A percentile compares a stretch with the other conserved stretches of the same genome.
Conservation (phyloP, 2,797 vertebrate genomes). For the Xenentodon cancila region DNA sequence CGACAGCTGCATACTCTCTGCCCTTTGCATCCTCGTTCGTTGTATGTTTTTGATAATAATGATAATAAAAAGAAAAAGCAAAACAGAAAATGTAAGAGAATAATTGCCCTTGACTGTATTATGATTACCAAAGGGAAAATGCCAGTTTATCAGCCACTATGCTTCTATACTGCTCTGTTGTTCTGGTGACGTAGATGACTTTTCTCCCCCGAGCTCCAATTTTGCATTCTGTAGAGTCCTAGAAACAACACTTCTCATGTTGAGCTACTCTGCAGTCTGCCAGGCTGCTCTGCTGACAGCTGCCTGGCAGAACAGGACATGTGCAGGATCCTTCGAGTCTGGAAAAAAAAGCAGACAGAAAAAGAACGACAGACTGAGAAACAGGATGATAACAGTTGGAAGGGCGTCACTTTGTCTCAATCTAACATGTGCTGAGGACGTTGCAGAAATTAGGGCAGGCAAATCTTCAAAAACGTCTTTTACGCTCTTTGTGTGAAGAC, state of each 20-base stretch:
- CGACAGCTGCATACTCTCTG: slow-evolving; percentile 2
- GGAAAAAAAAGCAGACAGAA: slow-evolving; percentile 19
- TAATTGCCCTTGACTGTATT: not conserved
- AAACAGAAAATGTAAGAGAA: not conserved
- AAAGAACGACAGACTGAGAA: not conserved
- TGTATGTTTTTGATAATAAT: slow-evolving; percentile 12
- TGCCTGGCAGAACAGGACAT: slow-evolving; percentile 38
- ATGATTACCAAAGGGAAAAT: slow-evolving; percentile 2
- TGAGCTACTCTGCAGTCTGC: slow-evolving; percentile 43
- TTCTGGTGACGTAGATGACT: slow-evolving; percentile 11
- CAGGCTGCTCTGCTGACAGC: slow-evolving; percentile 62
- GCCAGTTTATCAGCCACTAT: slow-evolving; percentile 49
- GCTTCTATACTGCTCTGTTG: slow-evolving; percentile 20
- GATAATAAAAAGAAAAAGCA: slow-evolving; percentile 3
- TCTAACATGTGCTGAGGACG: slow-evolving; percentile 42
- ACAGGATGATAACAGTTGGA: slow-evolving; percentile 41
- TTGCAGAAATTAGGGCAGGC: slow-evolving; percentile 50
- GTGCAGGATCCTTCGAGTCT: slow-evolving; percentile 33
- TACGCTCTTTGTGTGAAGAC: slow-evolving; percentile 40
- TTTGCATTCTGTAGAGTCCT: slow-evolving; percentile 53
- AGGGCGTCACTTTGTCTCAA: slow-evolving; percentile 38
- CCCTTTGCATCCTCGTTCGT: slow-evolving; percentile 4
- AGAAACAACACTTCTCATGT: slow-evolving; percentile 64
- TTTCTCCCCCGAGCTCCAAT: slow-evolving; percentile 43
- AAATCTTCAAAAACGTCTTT: slow-evolving; percentile 28